Evolutionary conservation across 2,113 vertebrate genomes (phyloP), one percentile per base, ranked within the genome.

Genomic region (Alethe castanea): DNA sequence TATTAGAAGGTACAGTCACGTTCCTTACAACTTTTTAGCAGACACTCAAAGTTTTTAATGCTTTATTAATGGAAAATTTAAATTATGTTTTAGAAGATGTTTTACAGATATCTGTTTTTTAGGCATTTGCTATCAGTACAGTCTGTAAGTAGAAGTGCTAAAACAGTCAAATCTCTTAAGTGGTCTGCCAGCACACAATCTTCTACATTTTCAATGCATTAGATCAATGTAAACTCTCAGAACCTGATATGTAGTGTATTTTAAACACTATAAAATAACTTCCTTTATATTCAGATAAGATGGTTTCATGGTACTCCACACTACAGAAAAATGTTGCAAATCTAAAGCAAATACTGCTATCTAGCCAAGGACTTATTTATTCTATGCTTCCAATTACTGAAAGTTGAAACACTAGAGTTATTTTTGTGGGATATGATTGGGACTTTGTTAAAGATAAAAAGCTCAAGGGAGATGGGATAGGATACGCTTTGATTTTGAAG

Each of bases 111-210:
- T 64, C 52, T 88, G 67, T 52, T 95, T 65, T 92, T 84, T 82
- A 90, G 53, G 45, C 33, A 62, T 57, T 17, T 72, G 85, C 47
- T 84, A 90, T 67, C 76, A 86, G 60, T 64, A 50, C 8, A 83
- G 40, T 79, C 79, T 91, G 36, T 65, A 93, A 87, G 59, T 77
- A 54, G 11, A 97, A 90, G 56, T 77, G 76, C 81, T 96, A 76
- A 96, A 96, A 76, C 70, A 94, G 57, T 87, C 40, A 93, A 44
- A 88, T 88, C 61, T 91, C 36, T 83, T 54, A 91, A 86, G 91
- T 48, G 35, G 72, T 96, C 86, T 72, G 67, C 20, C 20, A 86
- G 78, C 29, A 93, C 10, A 64, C 0, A 87, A 33, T 83, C 19
- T 88, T 82, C 60, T 79, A 31, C 8, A 88, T 85, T 91, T 96